Conservation (phyloP, 2,888 invertebrate species). For the Diarsia rubi region DNA sequence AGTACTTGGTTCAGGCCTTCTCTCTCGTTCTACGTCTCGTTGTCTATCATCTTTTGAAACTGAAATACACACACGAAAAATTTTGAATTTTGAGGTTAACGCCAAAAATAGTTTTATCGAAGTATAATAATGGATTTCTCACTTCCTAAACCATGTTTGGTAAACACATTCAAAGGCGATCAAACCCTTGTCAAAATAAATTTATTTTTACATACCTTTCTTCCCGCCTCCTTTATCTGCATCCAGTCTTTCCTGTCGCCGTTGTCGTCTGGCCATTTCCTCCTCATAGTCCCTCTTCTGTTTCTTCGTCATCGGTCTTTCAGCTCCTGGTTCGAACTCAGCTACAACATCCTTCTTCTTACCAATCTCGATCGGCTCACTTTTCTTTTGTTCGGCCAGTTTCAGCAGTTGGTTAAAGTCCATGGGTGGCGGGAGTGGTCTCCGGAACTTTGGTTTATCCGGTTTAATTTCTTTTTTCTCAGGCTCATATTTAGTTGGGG, state of each 20-base stretch:
- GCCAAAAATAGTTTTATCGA: background rate
- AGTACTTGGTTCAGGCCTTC: slow-evolving; percentile 75
- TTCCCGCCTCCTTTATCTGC: slow-evolving; percentile 77
- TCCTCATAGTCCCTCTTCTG: slow-evolving; percentile 94
- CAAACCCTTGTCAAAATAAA: background rate
- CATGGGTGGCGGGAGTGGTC: slow-evolving; percentile 93
- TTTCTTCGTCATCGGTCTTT: slow-evolving; percentile 95
- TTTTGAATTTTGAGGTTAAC: slow-evolving; percentile 3
- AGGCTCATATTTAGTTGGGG: slow-evolving; percentile 82
- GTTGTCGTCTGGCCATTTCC: slow-evolving; percentile 92
- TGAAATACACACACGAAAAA: slow-evolving; percentile 65
- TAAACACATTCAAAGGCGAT: background rate
- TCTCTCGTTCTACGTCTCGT: slow-evolving; percentile 80
- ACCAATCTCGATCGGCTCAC: slow-evolving; percentile 92
- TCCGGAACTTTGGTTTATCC: slow-evolving; percentile 91
- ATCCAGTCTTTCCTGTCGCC: slow-evolving; percentile 83
- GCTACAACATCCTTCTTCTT: slow-evolving; percentile 78
- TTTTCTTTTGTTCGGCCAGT: slow-evolving; percentile 95
- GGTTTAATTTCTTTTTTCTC: slow-evolving; percentile 84
- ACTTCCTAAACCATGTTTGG: too few species aligned
- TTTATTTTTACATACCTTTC: slow-evolving; percentile 72
- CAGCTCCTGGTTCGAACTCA: slow-evolving; percentile 89
- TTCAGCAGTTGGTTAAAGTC: slow-evolving; percentile 95
- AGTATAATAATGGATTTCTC: background rate
- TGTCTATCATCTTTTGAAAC: slow-evolving; percentile 75